Percentiles rank a stretch among this genome's conserved stretches.
Evolutionary conservation across 2,888 invertebrate genomes (phyloP).

Genomic region (Phymatocera aterrima): DNA sequence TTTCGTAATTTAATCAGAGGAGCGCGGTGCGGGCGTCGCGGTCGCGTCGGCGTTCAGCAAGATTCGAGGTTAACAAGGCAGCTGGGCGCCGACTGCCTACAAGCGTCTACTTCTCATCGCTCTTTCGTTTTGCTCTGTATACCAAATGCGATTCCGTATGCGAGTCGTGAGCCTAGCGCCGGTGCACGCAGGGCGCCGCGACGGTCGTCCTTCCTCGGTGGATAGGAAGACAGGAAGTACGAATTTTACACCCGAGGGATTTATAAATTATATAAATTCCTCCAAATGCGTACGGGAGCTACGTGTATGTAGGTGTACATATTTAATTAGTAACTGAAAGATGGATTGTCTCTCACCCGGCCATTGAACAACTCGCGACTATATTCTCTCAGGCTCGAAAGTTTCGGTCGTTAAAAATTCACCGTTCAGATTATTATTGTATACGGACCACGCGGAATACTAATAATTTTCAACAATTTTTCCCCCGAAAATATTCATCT

Average conservation of each 20-base stretch:
- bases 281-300: background rate
- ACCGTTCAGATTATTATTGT: slow-evolving; percentile 53
- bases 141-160: slow-evolving; percentile 23
- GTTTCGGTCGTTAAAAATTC: slow-evolving; percentile 56
- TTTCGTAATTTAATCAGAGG: slow-evolving; percentile 42
- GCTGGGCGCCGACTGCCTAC: slow-evolving; percentile 10
- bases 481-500: too few relatives aligned
- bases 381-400: slow-evolving; percentile 46
- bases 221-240: slow-evolving; percentile 50
- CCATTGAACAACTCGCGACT: slow-evolving; percentile 47
- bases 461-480: too few relatives aligned
- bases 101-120: too few relatives aligned
- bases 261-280: slow-evolving; percentile 55
- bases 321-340: slow-evolving; percentile 61
- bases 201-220: background rate
- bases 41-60: background rate
- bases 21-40: background rate
- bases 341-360: slow-evolving; percentile 56
- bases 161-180: background rate
- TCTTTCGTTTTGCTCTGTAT: slow-evolving; percentile 17
- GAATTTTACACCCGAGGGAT: slow-evolving; percentile 47
- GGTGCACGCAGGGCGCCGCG: background rate
- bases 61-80: background rate
- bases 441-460: too few relatives aligned
- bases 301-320: slow-evolving; percentile 45